Evolutionary conservation across 2,888 invertebrate species (phyloP).

Genomic region (Hypercompe scribonia): DNA sequence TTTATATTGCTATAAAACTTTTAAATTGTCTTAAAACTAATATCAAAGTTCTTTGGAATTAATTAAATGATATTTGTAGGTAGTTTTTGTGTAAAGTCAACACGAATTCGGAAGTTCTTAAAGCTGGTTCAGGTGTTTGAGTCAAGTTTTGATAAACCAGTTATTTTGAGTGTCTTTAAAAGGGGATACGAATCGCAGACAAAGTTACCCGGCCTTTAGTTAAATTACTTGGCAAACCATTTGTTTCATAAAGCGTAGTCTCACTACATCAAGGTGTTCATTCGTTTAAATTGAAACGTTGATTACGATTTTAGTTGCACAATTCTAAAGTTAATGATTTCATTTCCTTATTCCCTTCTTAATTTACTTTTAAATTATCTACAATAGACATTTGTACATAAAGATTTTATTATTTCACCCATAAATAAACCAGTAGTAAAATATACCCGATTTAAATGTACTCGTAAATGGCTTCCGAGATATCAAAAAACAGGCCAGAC

Average conservation of each 20-base stretch:
- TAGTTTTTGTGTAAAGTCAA: slow-evolving; percentile 7
- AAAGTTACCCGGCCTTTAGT: slow-evolving; percentile 41
- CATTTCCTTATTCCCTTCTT: not conserved
- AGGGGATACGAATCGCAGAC: slow-evolving; percentile 45
- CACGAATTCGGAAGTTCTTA: slow-evolving; percentile 36
- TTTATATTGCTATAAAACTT: not conserved
- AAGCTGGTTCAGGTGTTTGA: slow-evolving; percentile 47
- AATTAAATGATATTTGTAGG: not conserved
- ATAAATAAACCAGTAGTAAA: not conserved
- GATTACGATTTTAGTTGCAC: slow-evolving; percentile 28
- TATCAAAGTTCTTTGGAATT: not conserved
- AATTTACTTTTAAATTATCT: not conserved
- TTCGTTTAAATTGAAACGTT: slow-evolving; percentile 30
- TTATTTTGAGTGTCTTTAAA: slow-evolving; percentile 45
- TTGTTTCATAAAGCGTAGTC: slow-evolving; percentile 41
- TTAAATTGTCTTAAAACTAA: not conserved
- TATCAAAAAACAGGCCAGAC: not conserved
- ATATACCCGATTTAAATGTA: not conserved
- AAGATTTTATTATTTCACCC: not conserved
- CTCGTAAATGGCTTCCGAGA: not conserved
- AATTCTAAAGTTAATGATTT: slow-evolving; percentile 22
- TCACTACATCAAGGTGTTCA: slow-evolving; percentile 27
- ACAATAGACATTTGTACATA: not conserved
- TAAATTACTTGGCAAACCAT: slow-evolving; percentile 47
- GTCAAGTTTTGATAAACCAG: slow-evolving; percentile 45